A percentile compares a stretch with the other conserved stretches of the same genome.
Conservation (phyloP, 2,797 vertebrate species). For the Helostoma temminkii region DNA sequence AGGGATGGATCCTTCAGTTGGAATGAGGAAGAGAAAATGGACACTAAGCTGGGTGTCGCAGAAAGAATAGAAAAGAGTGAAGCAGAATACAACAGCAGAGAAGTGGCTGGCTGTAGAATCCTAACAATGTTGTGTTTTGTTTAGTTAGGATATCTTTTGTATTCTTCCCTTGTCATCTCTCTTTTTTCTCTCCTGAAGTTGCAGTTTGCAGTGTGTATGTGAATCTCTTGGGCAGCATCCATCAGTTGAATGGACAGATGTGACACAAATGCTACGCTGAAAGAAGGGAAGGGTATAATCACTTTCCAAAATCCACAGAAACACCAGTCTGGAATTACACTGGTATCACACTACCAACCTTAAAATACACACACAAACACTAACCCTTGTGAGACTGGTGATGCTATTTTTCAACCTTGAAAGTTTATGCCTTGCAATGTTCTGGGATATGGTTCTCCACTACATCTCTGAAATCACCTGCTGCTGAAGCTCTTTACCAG, state of each 20-base stretch:
- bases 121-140: conserved; percentile 17
- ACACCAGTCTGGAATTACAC: conserved; percentile 83
- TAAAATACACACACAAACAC: conserved; percentile 49
- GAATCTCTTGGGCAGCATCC: conserved; percentile 70
- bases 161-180: conserved; percentile 32
- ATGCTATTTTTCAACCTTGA: conserved; percentile 75
- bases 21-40: conserved; percentile 68
- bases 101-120: conserved; percentile 4
- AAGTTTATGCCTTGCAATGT: conserved; percentile 69
- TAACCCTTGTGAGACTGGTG: conserved; percentile 59
- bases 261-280: conserved; percentile 30
- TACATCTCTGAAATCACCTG: conserved; percentile 78
- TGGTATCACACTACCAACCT: conserved; percentile 58
- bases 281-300: conserved; percentile 70
- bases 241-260: conserved; percentile 71
- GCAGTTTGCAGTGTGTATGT: conserved; percentile 60
- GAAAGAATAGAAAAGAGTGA: conserved; percentile 42
- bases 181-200: conserved; percentile 35
- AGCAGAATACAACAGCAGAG: conserved; percentile 43
- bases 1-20: conserved; percentile 64
- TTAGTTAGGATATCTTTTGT: conserved; percentile 31
- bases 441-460: conserved; percentile 69
- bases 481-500: conserved; percentile 82
- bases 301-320: conserved; percentile 74
- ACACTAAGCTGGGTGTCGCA: conserved; percentile 46